Evolutionary conservation across 2,113 vertebrate genomes (phyloP).

Genomic region (Neodon shergylaensis): DNA sequence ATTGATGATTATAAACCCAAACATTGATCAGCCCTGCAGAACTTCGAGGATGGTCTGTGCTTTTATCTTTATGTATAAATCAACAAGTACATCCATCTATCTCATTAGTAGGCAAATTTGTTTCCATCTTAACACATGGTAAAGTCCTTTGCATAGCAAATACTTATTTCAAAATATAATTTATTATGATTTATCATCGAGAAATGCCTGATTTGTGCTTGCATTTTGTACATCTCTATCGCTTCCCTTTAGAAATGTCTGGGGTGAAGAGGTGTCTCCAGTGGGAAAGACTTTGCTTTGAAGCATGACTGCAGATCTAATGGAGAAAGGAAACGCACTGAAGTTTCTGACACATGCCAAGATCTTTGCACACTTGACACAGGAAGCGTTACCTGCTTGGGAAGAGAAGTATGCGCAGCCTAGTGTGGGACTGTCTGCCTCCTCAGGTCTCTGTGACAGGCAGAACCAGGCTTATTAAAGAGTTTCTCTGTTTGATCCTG

Average conservation of each 20-base stretch:
- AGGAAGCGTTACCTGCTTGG: not conserved
- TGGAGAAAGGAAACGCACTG: not conserved
- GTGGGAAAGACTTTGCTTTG: not conserved
- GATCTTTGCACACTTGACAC: not conserved
- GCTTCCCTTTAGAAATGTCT: not conserved
- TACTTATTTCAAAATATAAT: not conserved
- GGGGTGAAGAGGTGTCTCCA: not conserved
- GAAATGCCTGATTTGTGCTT: not conserved
- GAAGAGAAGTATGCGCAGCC: not conserved
- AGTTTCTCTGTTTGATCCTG: slow-evolving; percentile 43
- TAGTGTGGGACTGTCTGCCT: fast-evolving
- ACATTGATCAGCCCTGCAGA: not conserved
- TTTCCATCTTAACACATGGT: not conserved
- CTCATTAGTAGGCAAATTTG: not conserved
- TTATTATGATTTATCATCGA: not conserved
- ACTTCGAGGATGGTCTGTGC: not conserved
- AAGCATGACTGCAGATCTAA: not conserved
- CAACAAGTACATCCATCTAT: not conserved
- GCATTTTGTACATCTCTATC: not conserved
- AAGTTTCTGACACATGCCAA: not conserved
- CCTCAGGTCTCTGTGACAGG: not conserved
- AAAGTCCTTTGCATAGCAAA: not conserved
- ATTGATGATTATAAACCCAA: not conserved
- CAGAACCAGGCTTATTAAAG: not conserved
- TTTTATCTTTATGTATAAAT: not conserved